Percentiles rank a stretch among this genome's conserved stretches.
These are phyloP conservation scores for Epistrophe eligans DNA, from an alignment of 2,888 invertebrate genomes.

Conservation along the genomic window DNA sequence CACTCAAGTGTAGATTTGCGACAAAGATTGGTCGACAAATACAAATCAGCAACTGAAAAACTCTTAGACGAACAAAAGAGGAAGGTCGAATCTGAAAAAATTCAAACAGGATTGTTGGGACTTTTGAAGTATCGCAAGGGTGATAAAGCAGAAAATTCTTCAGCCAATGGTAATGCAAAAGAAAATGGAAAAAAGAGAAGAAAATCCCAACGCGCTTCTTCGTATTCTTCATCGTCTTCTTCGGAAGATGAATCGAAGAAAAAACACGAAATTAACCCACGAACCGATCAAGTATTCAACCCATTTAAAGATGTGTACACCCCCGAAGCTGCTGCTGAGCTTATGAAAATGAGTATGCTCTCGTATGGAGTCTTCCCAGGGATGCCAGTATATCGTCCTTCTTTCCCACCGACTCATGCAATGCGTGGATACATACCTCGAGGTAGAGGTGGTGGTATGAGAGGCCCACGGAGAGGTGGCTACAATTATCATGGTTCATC, in stretches of 20 bases:
- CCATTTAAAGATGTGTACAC: slow-evolving; percentile 81
- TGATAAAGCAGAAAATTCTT: slow-evolving; percentile 76
- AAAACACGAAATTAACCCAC: slow-evolving; percentile 77
- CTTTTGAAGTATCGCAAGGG: slow-evolving; percentile 78
- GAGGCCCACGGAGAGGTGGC: slow-evolving; percentile 83
- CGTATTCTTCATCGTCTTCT: slow-evolving; percentile 78
- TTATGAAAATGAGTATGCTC: slow-evolving; percentile 83
- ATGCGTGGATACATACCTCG: slow-evolving; percentile 82
- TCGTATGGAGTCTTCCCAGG: slow-evolving; percentile 82
- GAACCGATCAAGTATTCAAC: slow-evolving; percentile 77
- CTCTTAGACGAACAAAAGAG: slow-evolving; percentile 81
- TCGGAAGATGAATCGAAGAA: slow-evolving; percentile 73
- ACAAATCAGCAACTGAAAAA: slow-evolving; percentile 83
- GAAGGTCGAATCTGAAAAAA: slow-evolving; percentile 81
- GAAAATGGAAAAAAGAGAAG: slow-evolving; percentile 77
- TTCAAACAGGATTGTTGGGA: slow-evolving; percentile 80
- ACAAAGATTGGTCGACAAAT: slow-evolving; percentile 82
- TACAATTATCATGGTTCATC: slow-evolving; percentile 79
- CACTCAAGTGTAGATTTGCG: slow-evolving; percentile 77
- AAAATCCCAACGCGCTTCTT: slow-evolving; percentile 78
- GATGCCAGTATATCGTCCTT: slow-evolving; percentile 80
- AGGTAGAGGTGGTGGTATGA: slow-evolving; percentile 82
- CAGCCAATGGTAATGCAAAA: slow-evolving; percentile 78
- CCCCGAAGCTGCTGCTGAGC: slow-evolving; percentile 81
- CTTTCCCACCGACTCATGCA: slow-evolving; percentile 73